Conservation (phyloP, 2,888 invertebrate species). For the Acrobasis suavella region DNA sequence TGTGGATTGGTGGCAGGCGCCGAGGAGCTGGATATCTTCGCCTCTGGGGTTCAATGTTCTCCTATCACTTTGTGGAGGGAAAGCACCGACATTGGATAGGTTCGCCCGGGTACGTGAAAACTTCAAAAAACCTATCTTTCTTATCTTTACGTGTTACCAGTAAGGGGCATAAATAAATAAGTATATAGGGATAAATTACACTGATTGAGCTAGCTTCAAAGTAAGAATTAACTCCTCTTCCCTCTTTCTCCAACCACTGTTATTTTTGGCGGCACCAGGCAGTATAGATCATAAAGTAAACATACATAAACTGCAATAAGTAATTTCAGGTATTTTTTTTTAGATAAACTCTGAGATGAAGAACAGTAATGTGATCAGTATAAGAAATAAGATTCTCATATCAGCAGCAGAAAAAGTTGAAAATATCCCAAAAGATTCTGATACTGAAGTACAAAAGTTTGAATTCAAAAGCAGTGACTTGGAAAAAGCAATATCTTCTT, state of each 20-base stretch:
- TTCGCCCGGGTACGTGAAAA: neutral
- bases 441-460: neutral
- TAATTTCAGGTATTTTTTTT: neutral
- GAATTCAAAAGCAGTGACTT: conserved; percentile 2
- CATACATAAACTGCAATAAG: no score
- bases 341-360: conserved; percentile 1
- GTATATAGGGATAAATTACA: no score
- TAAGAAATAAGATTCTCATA: conserved; percentile 3
- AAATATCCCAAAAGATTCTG: neutral
- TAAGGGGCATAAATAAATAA: no score
- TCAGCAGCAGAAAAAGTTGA: neutral
- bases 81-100: conserved; percentile 1
- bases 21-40: conserved; percentile 36
- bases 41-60: conserved; percentile 35
- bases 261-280: no score
- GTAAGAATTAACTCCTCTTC: no score
- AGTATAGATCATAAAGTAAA: no score
- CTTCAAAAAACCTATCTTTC: neutral
- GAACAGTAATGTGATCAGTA: neutral
- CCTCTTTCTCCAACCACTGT: no score
- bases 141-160: no score
- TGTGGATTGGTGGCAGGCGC: conserved; percentile 26
- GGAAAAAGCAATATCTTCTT: neutral
- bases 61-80: conserved; percentile 5
- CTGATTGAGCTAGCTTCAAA: no score